A percentile compares a stretch with the other conserved stretches of the same genome.
These are phyloP conservation scores for Caenorhabditis afra DNA, from an alignment of 2,888 invertebrate species.

Conservation along the genomic window DNA sequence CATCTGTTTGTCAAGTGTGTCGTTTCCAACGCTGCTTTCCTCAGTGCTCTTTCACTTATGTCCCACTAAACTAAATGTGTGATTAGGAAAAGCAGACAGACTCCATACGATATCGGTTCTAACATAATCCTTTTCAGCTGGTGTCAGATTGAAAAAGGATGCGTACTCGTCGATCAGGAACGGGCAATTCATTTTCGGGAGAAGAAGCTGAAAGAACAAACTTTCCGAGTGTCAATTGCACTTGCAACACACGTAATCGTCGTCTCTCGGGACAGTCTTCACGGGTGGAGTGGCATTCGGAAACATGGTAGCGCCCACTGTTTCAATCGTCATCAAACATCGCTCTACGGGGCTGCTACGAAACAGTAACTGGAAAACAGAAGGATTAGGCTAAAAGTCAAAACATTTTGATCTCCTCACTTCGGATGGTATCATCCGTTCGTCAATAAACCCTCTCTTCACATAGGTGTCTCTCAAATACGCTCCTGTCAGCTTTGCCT, in stretches of 20 bases:
- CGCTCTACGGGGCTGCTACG: slow-evolving; percentile 53
- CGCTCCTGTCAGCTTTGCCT: slow-evolving; percentile 55
- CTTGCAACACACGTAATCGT: slow-evolving; percentile 40
- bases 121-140: slow-evolving; percentile 5
- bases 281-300: slow-evolving; percentile 49
- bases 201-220: slow-evolving; percentile 36
- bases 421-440: slow-evolving; percentile 48
- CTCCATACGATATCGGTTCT: slow-evolving; percentile 29
- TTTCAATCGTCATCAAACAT: slow-evolving; percentile 61
- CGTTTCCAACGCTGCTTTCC: slow-evolving; percentile 24
- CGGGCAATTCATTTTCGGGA: slow-evolving; percentile 47
- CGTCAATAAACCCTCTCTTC: slow-evolving; percentile 49
- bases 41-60: slow-evolving; percentile 40
- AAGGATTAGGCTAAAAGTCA: not conserved
- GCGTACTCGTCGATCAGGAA: slow-evolving; percentile 32
- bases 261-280: slow-evolving; percentile 26
- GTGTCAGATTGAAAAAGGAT: slow-evolving; percentile 32
- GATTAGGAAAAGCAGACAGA: no score
- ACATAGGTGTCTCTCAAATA: slow-evolving; percentile 50
- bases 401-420: slow-evolving; percentile 19
- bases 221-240: not conserved
- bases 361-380: slow-evolving; percentile 52
- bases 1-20: slow-evolving; percentile 13
- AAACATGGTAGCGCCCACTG: slow-evolving; percentile 48
- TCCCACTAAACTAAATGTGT: slow-evolving; percentile 37